Conservation (phyloP, 2,888 invertebrate species). For the Eilema sororculum region DNA sequence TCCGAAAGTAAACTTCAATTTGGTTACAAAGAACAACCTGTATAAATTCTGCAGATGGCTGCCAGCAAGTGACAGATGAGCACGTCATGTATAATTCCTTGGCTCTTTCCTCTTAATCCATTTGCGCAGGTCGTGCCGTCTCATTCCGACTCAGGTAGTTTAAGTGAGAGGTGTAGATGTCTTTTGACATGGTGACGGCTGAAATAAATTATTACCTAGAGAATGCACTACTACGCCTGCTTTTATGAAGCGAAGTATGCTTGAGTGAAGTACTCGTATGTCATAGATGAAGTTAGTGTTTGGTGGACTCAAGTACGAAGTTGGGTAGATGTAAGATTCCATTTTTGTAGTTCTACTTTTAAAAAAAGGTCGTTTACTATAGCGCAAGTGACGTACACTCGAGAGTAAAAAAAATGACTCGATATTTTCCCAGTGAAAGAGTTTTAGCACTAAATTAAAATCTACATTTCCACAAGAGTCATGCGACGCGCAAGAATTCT, state of each 20-base stretch:
- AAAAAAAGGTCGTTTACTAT: too few relatives aligned
- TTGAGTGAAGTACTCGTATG: too few relatives aligned
- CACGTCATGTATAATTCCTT: slow-evolving; percentile 48
- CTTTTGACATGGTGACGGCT: background rate
- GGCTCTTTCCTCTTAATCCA: slow-evolving; percentile 39
- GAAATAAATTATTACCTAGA: background rate
- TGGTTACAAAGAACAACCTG: slow-evolving; percentile 28
- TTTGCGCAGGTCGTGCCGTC: slow-evolving; percentile 31
- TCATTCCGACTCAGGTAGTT: slow-evolving; percentile 11
- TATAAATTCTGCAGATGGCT: slow-evolving; percentile 41
- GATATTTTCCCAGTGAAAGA: too few relatives aligned
- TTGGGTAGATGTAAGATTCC: too few relatives aligned
- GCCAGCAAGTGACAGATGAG: slow-evolving; percentile 53
- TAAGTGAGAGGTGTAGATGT: slow-evolving; percentile 12
- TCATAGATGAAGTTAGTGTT: too few relatives aligned
- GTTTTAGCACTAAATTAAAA: too few relatives aligned
- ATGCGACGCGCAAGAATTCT: too few relatives aligned
- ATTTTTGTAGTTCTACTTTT: too few relatives aligned
- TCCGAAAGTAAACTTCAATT: slow-evolving; percentile 27
- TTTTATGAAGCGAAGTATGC: background rate
- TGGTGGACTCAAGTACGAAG: too few relatives aligned
- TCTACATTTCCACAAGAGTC: too few relatives aligned
- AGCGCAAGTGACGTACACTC: too few relatives aligned
- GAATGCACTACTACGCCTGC: background rate
- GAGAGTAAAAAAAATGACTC: too few relatives aligned